phyloP scores from a whole-genome alignment of 2,888 invertebrate genomes.

The Stenchaetothrips biformis region DNA sequence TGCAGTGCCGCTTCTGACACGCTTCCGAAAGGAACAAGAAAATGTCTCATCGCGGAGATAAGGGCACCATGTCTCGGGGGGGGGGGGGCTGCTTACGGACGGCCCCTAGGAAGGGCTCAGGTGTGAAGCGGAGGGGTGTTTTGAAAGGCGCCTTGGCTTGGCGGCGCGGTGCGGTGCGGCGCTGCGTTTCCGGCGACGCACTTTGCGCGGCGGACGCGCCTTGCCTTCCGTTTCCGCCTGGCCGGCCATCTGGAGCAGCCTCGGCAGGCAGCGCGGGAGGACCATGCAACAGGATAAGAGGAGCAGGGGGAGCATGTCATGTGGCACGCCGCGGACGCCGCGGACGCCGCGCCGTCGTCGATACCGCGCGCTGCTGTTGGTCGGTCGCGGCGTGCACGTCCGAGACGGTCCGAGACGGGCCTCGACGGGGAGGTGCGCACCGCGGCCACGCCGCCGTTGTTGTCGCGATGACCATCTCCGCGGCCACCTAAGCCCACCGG shows the following conservation, averaged over 20 bases:
- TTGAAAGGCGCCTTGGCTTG: conserved; percentile 6
- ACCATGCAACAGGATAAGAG: neutral
- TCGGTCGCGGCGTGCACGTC: neutral
- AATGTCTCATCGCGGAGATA: too few species aligned
- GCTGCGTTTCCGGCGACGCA: neutral
- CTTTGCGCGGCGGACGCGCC: neutral
- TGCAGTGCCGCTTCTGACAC: too few species aligned
- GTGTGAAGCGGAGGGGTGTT: neutral
- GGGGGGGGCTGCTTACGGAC: too few species aligned
- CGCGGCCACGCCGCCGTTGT: too few species aligned
- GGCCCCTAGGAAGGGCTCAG: too few species aligned
- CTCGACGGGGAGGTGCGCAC: too few species aligned
- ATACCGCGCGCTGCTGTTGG: neutral
- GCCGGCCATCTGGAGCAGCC: conserved; percentile 13
- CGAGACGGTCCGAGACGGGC: too few species aligned
- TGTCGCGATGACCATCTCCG: too few species aligned
- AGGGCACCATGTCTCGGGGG: too few species aligned
- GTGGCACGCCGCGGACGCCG: neutral
- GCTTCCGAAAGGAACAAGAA: too few species aligned
- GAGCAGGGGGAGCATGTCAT: neutral
- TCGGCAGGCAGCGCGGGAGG: neutral
- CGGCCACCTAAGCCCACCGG: too few species aligned
- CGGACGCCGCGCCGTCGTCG: neutral
- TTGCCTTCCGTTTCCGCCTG: conserved; percentile 12
- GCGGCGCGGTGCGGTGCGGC: neutral